Evolutionary conservation across 2,797 vertebrate genomes (phyloP).

Genomic region (Onychomys arenicola): DNA sequence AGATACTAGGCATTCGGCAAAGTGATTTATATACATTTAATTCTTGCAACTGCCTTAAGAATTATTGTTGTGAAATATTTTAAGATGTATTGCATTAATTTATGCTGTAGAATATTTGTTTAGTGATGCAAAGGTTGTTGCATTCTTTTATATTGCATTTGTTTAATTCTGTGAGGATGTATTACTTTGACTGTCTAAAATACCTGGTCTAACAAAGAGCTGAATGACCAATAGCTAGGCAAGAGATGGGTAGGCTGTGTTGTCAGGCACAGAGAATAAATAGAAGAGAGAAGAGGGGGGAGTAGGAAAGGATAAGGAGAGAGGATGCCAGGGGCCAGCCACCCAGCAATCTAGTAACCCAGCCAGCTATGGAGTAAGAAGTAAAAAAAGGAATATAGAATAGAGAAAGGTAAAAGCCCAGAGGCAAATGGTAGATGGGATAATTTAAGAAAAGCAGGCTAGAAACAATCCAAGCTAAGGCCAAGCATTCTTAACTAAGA

Average conservation of each 20-base stretch:
- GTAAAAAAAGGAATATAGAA: not conserved
- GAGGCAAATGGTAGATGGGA: not conserved
- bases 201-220: not conserved
- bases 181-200: not conserved
- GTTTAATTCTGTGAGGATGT: not conserved
- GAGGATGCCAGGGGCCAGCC: not conserved
- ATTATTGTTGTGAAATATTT: not conserved
- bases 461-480: not conserved
- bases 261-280: not conserved
- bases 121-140: not conserved
- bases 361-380: not conserved
- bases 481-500: not conserved
- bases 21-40: slow-evolving; percentile 14
- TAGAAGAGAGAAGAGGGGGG: not conserved
- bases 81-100: not conserved
- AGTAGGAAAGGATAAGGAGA: not conserved
- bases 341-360: not conserved
- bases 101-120: not conserved
- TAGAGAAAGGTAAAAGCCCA: not conserved
- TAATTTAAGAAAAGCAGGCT: not conserved
- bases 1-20: not conserved
- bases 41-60: slow-evolving; percentile 6
- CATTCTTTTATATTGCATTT: not conserved
- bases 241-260: not conserved
- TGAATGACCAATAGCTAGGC: not conserved